Conservation (phyloP, 64 coral and sea anemone genomes). For the Stichodactyla mertensii region DNA sequence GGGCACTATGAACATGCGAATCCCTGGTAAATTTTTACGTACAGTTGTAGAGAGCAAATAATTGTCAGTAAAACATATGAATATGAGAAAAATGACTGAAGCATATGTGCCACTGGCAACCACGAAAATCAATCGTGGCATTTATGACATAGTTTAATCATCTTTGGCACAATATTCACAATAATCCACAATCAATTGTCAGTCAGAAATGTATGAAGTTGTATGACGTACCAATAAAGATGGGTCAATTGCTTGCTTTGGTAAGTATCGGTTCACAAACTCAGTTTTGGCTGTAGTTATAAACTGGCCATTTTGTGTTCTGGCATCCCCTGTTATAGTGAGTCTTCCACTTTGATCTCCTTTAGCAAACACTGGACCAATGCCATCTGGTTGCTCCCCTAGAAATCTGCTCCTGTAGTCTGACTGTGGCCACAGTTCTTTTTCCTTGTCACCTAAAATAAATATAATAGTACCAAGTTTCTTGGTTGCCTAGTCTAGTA, state of each 20-base stretch:
- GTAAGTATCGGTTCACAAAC: constrained; percentile 66
- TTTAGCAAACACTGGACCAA: constrained; percentile 35
- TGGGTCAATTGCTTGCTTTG: constrained; percentile 53
- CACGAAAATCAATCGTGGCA: too few species aligned
- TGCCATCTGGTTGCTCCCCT: constrained; percentile 48
- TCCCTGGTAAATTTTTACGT: too few species aligned
- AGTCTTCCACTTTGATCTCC: constrained; percentile 41
- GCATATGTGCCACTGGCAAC: too few species aligned
- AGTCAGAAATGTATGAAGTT: neutral
- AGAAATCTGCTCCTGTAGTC: constrained; percentile 80
- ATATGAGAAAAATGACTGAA: too few species aligned
- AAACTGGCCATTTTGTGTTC: constrained; percentile 70
- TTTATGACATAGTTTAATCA: too few species aligned
- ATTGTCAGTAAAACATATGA: too few species aligned
- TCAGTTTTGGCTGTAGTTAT: constrained; percentile 83
- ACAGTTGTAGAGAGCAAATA: too few species aligned
- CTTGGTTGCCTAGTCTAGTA: neutral
- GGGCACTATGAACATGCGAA: too few species aligned
- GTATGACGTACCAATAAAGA: constrained; percentile 39
- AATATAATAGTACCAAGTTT: neutral
- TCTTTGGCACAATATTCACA: too few species aligned
- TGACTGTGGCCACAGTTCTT: constrained; percentile 79
- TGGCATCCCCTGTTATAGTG: constrained; percentile 75
- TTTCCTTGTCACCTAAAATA: constrained; percentile 83
- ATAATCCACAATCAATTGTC: too few species aligned